Evolutionary conservation across 2,113 vertebrate species (phyloP).

Genomic region (Malurus elegans): DNA sequence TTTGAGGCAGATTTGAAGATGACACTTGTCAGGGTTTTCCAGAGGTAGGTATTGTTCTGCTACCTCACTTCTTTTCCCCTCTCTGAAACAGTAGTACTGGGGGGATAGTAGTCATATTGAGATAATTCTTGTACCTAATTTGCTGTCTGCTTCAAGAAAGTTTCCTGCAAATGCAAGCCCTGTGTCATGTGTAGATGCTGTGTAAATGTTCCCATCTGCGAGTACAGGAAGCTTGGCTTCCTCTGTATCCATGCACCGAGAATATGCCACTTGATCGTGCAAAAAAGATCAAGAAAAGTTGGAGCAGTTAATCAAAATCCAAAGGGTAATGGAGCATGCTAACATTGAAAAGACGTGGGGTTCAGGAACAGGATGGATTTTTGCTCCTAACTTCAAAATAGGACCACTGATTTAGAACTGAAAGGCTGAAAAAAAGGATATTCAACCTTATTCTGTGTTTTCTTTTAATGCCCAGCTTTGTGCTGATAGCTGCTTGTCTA

Average conservation of each 20-base stretch:
- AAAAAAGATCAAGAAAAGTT: background rate
- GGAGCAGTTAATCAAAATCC: background rate
- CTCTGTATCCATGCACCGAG: background rate
- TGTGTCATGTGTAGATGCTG: background rate
- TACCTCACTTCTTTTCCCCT: background rate
- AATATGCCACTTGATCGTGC: background rate
- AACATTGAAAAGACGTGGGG: background rate
- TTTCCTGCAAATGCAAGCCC: background rate
- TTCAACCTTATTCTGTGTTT: background rate
- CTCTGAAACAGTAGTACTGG: background rate
- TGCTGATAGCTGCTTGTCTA: background rate
- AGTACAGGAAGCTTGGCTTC: background rate
- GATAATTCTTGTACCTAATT: background rate
- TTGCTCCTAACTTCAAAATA: background rate
- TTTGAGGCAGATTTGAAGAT: slow-evolving; percentile 38
- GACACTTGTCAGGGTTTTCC: background rate
- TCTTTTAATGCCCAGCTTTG: background rate
- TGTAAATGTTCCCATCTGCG: background rate
- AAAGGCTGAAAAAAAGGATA: background rate
- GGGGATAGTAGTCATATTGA: background rate
- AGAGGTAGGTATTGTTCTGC: background rate
- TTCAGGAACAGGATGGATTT: background rate
- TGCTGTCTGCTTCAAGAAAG: background rate
- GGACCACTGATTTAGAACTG: background rate
- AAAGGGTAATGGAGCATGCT: background rate